Evolutionary conservation across 1,140 invertebrate species (phyloP).

Genomic region (Hycleus cichorii): DNA sequence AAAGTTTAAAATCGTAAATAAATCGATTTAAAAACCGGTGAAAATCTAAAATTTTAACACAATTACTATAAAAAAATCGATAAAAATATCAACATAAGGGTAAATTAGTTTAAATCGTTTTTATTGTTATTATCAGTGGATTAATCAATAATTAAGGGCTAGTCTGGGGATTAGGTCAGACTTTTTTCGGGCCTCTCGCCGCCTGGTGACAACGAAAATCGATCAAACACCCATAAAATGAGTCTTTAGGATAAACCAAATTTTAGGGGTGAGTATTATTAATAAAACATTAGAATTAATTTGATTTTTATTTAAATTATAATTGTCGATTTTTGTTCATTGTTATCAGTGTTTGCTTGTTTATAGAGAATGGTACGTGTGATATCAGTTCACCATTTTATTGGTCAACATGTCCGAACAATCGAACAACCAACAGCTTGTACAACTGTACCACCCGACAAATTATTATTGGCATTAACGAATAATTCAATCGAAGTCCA

Average conservation of each 20-base stretch:
- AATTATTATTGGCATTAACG: conserved; percentile 48
- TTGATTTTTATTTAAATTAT: too few species aligned
- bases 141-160: background rate
- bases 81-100: too few species aligned
- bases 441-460: conserved; percentile 48
- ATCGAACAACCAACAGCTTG: conserved; percentile 58
- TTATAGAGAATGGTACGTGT: conserved; percentile 54
- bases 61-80: too few species aligned
- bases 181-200: background rate
- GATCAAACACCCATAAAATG: background rate
- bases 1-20: background rate
- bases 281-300: too few species aligned
- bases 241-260: too few species aligned
- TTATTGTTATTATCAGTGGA: too few species aligned
- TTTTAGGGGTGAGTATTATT: too few species aligned
- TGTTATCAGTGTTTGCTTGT: background rate
- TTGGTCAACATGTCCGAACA: conserved; percentile 54
- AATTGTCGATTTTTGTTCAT: too few species aligned
- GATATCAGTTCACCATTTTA: conserved; percentile 62
- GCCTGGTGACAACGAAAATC: background rate
- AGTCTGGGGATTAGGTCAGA: background rate
- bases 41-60: too few species aligned
- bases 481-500: conserved; percentile 57
- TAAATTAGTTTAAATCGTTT: too few species aligned
- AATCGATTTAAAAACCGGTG: background rate